phyloP scores from a whole-genome alignment of 2,888 invertebrate species.

The Trissolcus japonicus region DNA sequence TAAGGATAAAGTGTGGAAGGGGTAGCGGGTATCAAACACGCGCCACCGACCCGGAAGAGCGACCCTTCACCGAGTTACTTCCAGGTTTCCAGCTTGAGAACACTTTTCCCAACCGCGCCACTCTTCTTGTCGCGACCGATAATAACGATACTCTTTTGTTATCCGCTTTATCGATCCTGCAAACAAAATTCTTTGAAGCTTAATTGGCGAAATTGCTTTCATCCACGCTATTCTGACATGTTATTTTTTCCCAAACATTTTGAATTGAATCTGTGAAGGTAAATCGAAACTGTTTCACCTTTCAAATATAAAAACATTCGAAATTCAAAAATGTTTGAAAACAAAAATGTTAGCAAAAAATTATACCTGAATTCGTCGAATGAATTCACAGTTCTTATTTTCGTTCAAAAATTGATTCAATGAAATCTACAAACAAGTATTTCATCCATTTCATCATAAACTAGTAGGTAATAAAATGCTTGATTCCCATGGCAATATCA shows the following conservation, averaged over 20 bases:
- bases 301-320: neutral
- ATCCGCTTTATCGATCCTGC: conserved; percentile 40
- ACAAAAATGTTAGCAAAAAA: neutral
- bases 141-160: conserved; percentile 55
- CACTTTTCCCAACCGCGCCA: conserved; percentile 33
- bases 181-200: conserved; percentile 48
- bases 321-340: too few relatives aligned
- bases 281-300: neutral
- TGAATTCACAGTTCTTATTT: too few relatives aligned
- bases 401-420: neutral
- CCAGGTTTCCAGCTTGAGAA: conserved; percentile 47
- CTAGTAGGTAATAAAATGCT: too few relatives aligned
- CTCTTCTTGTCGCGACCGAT: conserved; percentile 39
- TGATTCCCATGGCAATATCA: too few relatives aligned
- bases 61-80: conserved; percentile 64
- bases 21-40: conserved; percentile 62
- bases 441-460: too few relatives aligned
- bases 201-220: conserved; percentile 49
- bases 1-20: conserved; percentile 31
- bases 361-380: too few relatives aligned
- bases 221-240: conserved; percentile 12
- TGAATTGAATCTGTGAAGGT: neutral
- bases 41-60: conserved; percentile 69
- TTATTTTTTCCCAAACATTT: conserved; percentile 14
- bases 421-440: too few relatives aligned